A percentile compares a stretch with the other conserved stretches of the same genome.
Evolutionary conservation across 1,140 invertebrate genomes (phyloP).

Genomic region (Conus betulinus): DNA sequence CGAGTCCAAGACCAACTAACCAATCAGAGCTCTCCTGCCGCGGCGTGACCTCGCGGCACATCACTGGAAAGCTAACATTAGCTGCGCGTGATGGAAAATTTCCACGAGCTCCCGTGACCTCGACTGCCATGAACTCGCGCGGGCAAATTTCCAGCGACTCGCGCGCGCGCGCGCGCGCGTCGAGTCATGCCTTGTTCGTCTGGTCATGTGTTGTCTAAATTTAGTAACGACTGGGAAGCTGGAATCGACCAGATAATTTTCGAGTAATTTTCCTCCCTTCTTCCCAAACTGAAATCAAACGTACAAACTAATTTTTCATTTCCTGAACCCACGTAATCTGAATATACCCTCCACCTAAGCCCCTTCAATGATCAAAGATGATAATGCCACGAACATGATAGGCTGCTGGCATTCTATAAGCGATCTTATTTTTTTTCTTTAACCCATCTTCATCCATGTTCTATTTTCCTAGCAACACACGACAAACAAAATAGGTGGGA

Average conservation of each 20-base stretch:
- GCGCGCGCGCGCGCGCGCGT: not conserved
- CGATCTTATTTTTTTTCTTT: too few species aligned
- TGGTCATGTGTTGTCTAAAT: not conserved
- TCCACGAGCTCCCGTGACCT: slow-evolving; percentile 35
- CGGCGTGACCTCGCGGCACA: not conserved
- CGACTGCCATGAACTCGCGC: not conserved
- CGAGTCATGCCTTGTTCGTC: not conserved
- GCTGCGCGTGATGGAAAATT: slow-evolving; percentile 42
- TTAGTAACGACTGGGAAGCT: not conserved
- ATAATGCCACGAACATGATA: not conserved
- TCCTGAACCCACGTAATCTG: not conserved
- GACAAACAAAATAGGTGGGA: not conserved
- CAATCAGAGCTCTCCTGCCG: slow-evolving; percentile 25
- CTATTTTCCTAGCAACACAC: too few species aligned
- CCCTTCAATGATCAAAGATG: not conserved
- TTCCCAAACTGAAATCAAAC: too few species aligned
- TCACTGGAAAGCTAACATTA: not conserved
- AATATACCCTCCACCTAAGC: not conserved
- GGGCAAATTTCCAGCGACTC: not conserved
- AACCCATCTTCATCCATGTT: too few species aligned
- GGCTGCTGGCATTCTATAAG: too few species aligned
- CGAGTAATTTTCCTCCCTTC: too few species aligned
- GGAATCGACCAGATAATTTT: too few species aligned
- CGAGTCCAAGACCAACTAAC: not conserved
- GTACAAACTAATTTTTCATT: not conserved